Base-by-base conservation (phyloP, 2,113 vertebrate genomes). In the Pomatostomus ruficeps region DNA sequence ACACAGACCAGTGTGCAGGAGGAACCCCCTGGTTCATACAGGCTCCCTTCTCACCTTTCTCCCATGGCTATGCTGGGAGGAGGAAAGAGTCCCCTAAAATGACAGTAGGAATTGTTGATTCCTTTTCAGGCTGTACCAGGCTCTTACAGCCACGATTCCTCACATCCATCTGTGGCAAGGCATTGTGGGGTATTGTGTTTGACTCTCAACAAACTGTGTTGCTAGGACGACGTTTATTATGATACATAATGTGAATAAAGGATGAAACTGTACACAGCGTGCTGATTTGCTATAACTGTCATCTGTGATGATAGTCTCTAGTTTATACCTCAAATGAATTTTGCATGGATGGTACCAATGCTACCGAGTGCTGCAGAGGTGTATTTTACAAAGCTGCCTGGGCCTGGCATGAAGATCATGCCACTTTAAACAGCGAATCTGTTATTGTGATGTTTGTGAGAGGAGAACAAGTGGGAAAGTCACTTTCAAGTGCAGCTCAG, bases 401-500 rank as follows among this genome's bases (percentile, higher is more conserved):
- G 98, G 98, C 97, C 94, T 97, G 94, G 91, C 96, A 95, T 96
- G 94, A 95, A 97, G 96, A 98, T 98, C 97, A 97, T 97, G 98
- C 97, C 95, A 78, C 97, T 98, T 98, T 97, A 98, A 98, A 98
- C 98, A 98, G 97, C 54, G 58, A 98, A 97, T 98, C 96, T 96
- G 96, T 98, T 97, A 97, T 93, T 95, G 96, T 97, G 96, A 96
- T 92, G 74, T 96, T 98, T 97, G 97, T 92, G 97, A 98, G 97
- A 96, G 96, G 89, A 97, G 95, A 98, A 93, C 97, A 97, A 98
- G 98, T 97, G 96, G 97, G 97, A 98, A 97, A 98, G 98, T 98
- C 98, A 97, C 98, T 98, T 98, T 99, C 98, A 98, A 98, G 98
- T 98, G 98, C 97, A 98, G 97, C 96, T 97, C 96, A 88, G 93